Base-by-base conservation (phyloP, 2,888 invertebrate species). In the Galeruca laticollis region DNA sequence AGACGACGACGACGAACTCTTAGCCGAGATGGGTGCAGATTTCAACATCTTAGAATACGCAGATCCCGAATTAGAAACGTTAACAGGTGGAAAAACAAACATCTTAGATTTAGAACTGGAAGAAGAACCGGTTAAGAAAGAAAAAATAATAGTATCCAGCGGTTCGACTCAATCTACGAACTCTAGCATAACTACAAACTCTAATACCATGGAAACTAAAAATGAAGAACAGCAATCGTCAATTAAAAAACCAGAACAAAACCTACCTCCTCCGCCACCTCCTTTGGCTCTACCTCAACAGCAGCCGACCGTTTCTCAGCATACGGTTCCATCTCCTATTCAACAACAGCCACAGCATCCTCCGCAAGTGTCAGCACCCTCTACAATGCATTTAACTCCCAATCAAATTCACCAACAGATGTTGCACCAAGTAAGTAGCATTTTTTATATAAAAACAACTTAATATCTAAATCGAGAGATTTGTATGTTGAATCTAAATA, bases 1-100 rank as follows among this genome's bases (percentile, higher is more conserved):
- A 4, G 93, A 94, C 65, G 96, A 96, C 80, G 94, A 94, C 78
- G 94, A 94, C 79, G 95, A 95, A 80, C 87, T 96, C 51, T 87
- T 96, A 31, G 94, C 93, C n/a, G 95, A 95, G 86, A 94, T 96
- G 88, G 96, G 96, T 5, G 93, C 94, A 72, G 97, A 97, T 87
- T 98, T 98, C 86, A 97, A 98, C 84, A 96, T 98, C 80, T 86
- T 98, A 74, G 96, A 97, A 85, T 98, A 97, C 84, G 97, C 96
- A 0, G 97, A 98, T 88, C 96, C 97, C 0, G 97, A 97, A 85
- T 87, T 97, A 63, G 96, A 95, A 76, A 91, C 92, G 71, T 89
- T 94, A 77, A 92, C 92, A 69, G 93, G 93, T 0, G 91, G 91
- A 73, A 92, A 93, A 81, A 94, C 94, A 40, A 95, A 95, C 81